Conservation (phyloP, 2,888 invertebrate genomes). For the Ormyrus rosae region DNA sequence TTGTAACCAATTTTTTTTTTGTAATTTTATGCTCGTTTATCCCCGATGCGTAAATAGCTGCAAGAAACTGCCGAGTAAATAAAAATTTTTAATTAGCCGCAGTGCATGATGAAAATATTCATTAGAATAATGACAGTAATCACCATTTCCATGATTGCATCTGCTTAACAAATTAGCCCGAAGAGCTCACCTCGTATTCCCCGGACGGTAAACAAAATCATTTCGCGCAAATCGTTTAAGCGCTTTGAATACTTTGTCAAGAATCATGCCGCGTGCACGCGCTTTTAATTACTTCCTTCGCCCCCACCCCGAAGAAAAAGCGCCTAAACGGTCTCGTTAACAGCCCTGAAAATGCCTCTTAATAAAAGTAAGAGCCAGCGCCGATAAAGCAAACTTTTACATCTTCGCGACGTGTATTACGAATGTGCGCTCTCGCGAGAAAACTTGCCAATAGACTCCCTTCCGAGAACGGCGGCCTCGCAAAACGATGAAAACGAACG, state of each 20-base stretch:
- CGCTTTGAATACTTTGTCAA: neutral
- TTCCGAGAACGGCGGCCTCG: slow-evolving; percentile 37
- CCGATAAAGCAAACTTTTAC: slow-evolving; percentile 19
- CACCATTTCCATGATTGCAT: neutral
- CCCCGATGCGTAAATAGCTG: too few species aligned
- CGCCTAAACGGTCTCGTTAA: slow-evolving; percentile 38
- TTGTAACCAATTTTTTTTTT: too few species aligned
- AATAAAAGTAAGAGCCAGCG: slow-evolving; percentile 48
- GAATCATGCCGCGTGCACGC: neutral
- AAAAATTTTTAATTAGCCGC: too few species aligned
- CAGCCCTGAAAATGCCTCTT: slow-evolving; percentile 25
- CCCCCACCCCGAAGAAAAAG: neutral
- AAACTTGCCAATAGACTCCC: neutral
- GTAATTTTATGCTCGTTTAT: too few species aligned
- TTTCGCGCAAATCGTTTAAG: slow-evolving; percentile 2
- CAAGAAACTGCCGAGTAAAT: too few species aligned
- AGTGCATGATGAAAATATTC: neutral
- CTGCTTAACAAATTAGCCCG: slow-evolving; percentile 21
- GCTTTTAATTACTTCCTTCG: slow-evolving; percentile 22
- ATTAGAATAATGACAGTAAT: slow-evolving; percentile 13
- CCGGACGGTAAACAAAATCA: neutral
- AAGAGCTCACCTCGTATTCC: neutral
- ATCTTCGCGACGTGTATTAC: slow-evolving; percentile 12
- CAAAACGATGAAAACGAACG: slow-evolving; percentile 41
- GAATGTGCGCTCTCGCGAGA: too few species aligned